Base-by-base conservation (phyloP, 2,113 vertebrate species). In the Montifringilla adamsi region DNA sequence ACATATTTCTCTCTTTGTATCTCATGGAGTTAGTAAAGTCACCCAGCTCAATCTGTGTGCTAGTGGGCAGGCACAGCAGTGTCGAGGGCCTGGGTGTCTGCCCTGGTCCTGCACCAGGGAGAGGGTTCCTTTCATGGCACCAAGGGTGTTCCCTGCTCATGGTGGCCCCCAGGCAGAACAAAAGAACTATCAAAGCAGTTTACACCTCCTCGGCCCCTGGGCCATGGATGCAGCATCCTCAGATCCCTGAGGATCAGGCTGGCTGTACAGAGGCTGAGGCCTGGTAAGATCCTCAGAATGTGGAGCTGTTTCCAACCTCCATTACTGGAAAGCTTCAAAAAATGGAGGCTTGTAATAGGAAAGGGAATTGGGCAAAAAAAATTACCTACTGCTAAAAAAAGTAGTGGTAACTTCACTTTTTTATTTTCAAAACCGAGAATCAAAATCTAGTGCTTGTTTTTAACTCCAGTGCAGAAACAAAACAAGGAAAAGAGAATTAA, bases 51-150 rank as follows among this genome's bases (percentile, higher is more conserved):
- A 15, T 7, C 58, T 31, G 23, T 28, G 12, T 35, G 31, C 46
- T 19, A 56, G 28, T 4, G 69, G 49, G 8, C 26, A 60, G 7
- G 33, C 33, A 63, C n/a, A 56, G 59, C 69, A 15, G 27, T 7
- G 37, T 13, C 0, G 1, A 82, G 13, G 28, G 64, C 14, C 17
- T 0, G 0, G 31, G 20, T 21, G 8, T 19, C 30, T 50, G 46
- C 7, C 1, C 19, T 52, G 20, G 10, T 21, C 39, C 47, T 63
- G 39, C 27, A 22, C 26, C 31, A 62, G 21, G 47, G 21, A 44
- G 1, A 30, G 10, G 33, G 17, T 1, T 37, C 33, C 17, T 22
- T 13, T 13, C 6, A 6, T 27, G 14, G 21, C 59, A 53, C 47
- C 47, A 27, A 11, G 22, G 27, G 7, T 37, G 17, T 17, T 44